A percentile compares a stretch with the other conserved stretches of the same genome.
Conservation (phyloP, 2,888 invertebrate species). For the Yponomeuta evonymella region DNA sequence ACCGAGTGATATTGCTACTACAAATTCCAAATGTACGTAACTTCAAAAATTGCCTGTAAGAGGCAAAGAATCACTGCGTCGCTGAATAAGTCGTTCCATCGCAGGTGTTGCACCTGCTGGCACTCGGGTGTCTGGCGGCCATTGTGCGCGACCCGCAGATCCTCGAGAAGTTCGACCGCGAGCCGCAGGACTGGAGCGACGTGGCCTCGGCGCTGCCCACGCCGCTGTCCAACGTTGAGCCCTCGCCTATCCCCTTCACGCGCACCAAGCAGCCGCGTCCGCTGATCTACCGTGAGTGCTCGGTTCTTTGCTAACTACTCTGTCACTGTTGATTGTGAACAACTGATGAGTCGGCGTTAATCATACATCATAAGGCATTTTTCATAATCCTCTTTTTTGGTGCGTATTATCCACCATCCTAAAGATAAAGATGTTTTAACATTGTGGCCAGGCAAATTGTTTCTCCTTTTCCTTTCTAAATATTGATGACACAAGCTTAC, state of each 20-base stretch:
- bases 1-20: no score
- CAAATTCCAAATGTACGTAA: no score
- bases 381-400: no score
- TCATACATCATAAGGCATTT: no score
- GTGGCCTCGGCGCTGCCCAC: constrained; percentile 78
- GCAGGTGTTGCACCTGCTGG: constrained; percentile 85
- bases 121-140: constrained; percentile 83
- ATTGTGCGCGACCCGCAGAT: constrained; percentile 84
- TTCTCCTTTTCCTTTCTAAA: no score
- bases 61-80: no score
- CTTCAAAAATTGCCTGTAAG: no score
- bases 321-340: not conserved
- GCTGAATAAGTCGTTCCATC: not conserved
- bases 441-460: no score
- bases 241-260: constrained; percentile 72
- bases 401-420: no score
- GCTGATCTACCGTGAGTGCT: constrained; percentile 81
- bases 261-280: constrained; percentile 59
- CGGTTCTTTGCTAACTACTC: not conserved
- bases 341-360: no score
- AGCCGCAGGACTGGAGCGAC: constrained; percentile 60
- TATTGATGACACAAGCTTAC: no score
- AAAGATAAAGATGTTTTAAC: no score
- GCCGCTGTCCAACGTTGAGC: constrained; percentile 82
- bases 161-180: constrained; percentile 77